A percentile compares a stretch with the other conserved stretches of the same genome.
phyloP scores from a whole-genome alignment of 2,797 vertebrate species.

The Micrastur ruficollis region DNA sequence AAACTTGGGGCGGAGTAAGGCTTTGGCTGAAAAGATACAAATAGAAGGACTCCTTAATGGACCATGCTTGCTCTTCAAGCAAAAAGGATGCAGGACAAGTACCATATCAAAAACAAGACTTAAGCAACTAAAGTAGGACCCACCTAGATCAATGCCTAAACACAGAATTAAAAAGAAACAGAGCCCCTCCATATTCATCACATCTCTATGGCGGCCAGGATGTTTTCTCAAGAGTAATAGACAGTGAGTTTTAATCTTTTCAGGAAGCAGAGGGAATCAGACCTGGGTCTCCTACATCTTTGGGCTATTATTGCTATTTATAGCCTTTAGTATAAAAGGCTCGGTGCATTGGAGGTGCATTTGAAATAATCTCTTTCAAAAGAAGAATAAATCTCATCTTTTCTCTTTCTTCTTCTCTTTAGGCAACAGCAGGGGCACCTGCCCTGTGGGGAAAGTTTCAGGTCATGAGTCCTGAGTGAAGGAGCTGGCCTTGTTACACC shows the following conservation, averaged over 20 bases:
- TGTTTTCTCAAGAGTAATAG: neutral
- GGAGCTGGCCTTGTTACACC: neutral
- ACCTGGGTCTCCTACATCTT: neutral
- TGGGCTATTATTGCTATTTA: neutral
- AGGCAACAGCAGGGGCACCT: neutral
- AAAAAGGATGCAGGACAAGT: neutral
- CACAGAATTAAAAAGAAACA: neutral
- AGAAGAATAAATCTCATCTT: neutral
- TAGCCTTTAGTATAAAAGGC: neutral
- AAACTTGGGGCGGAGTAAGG: neutral
- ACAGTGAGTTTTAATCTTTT: neutral
- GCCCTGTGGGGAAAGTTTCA: neutral
- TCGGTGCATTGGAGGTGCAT: neutral
- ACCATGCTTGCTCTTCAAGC: neutral
- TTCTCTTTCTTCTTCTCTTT: neutral
- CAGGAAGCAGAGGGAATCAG: neutral
- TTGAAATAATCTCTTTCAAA: neutral
- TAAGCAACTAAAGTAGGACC: neutral
- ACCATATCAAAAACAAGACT: fast-evolving
- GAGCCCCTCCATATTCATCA: neutral
- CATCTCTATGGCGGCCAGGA: neutral
- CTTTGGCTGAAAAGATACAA: neutral
- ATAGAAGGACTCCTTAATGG: neutral
- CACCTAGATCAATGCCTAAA: fast-evolving
- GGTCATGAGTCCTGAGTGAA: neutral